Conservation (phyloP, 2,113 vertebrate genomes). For the Zosterops borbonicus region DNA sequence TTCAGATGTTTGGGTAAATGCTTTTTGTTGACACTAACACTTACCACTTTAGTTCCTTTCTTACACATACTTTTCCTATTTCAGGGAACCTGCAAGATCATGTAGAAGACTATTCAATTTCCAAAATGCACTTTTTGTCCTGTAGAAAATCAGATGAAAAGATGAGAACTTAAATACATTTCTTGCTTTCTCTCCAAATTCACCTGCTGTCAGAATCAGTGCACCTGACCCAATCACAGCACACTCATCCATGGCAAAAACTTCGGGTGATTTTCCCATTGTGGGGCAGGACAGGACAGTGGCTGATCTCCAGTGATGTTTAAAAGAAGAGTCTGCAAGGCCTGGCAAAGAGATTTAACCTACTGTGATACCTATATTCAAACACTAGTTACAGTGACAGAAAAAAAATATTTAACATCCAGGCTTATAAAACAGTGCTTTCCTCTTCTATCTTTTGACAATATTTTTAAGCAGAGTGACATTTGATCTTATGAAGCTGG, state of each 20-base stretch:
- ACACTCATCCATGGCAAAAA: neutral
- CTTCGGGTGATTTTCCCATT: rapidly evolving
- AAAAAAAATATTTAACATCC: neutral
- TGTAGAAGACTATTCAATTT: neutral
- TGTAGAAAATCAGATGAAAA: neutral
- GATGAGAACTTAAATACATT: neutral
- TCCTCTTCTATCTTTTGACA: neutral
- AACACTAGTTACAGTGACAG: neutral
- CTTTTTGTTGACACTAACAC: neutral
- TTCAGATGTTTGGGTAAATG: neutral
- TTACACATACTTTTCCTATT: neutral
- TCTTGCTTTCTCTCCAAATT: neutral
- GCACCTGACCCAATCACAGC: neutral
- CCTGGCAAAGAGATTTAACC: neutral
- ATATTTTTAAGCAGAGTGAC: neutral
- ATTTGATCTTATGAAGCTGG: neutral
- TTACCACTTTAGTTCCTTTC: neutral
- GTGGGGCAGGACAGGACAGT: neutral
- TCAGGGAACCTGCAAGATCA: neutral
- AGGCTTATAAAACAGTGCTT: neutral
- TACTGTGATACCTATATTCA: neutral
- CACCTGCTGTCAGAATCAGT: neutral
- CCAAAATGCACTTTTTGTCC: neutral
- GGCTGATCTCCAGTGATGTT: neutral
- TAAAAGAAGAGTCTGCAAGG: neutral